phyloP scores from a whole-genome alignment of 2,888 invertebrate species.

The Palloptera scutellata region DNA sequence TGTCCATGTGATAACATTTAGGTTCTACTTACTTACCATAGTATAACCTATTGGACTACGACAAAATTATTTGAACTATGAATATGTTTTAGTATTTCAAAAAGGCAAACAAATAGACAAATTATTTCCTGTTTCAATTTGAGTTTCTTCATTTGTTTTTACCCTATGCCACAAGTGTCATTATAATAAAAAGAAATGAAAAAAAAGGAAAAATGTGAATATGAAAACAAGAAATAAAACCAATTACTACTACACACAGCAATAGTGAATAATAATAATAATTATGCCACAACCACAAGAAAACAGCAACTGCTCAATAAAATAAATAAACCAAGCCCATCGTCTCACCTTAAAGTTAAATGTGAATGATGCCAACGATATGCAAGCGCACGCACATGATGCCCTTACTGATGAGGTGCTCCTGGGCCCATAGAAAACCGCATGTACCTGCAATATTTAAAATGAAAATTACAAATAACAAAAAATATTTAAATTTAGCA shows the following conservation, averaged over 20 bases:
- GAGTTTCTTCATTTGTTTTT: no score
- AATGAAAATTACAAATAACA: constrained; percentile 32
- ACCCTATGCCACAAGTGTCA: constrained; percentile 44
- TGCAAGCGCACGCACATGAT: constrained; percentile 6
- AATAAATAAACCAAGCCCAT: constrained; percentile 13
- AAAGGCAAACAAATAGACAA: no score
- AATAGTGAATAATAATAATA: constrained; percentile 26
- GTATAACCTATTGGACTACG: no score
- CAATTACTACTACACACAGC: constrained; percentile 27
- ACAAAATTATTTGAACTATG: no score
- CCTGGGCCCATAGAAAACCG: constrained; percentile 54
- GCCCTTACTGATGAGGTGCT: not conserved
- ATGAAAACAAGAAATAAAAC: constrained; percentile 24
- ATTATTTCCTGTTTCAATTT: no score
- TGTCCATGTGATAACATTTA: no score
- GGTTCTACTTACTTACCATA: no score
- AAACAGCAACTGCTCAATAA: constrained; percentile 21
- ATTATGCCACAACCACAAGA: constrained; percentile 17
- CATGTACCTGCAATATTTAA: constrained; percentile 63
- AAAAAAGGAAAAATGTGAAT: constrained; percentile 33
- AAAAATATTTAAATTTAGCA: constrained; percentile 27
- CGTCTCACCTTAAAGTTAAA: constrained; percentile 33
- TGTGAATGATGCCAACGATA: constrained; percentile 29
- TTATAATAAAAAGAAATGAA: constrained; percentile 36
- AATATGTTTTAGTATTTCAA: no score